Conservation (phyloP, 2,113 vertebrate genomes). For the Phrynosoma blainvillii region DNA sequence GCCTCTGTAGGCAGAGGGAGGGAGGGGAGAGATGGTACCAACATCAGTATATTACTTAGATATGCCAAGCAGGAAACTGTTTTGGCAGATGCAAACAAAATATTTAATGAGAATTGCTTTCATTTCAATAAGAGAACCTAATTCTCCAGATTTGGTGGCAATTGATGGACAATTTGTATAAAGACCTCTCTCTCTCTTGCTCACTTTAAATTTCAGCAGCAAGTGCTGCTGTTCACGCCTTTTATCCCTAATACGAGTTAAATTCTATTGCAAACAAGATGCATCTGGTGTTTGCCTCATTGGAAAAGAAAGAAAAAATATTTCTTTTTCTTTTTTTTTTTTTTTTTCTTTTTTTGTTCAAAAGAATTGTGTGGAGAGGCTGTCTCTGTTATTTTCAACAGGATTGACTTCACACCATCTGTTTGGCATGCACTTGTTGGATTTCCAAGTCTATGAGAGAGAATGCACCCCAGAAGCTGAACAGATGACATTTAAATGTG, state of each 20-base stretch:
- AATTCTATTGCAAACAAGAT: constrained; percentile 78
- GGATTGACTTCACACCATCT: constrained; percentile 79
- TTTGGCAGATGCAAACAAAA: background rate
- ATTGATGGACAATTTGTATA: constrained; percentile 11
- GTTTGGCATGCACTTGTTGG: constrained; percentile 63
- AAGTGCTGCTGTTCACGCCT: constrained; percentile 54
- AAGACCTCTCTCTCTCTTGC: background rate
- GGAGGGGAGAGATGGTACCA: too few species aligned
- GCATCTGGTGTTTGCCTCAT: constrained; percentile 72
- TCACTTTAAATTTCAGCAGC: constrained; percentile 34
- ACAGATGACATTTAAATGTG: constrained; percentile 65
- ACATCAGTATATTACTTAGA: background rate
- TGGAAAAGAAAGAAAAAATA: constrained; percentile 42
- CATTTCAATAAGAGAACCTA: constrained; percentile 3
- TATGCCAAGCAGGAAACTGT: background rate
- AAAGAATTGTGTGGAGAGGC: constrained; percentile 77
- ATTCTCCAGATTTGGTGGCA: constrained; percentile 5
- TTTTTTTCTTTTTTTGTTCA: constrained; percentile 69
- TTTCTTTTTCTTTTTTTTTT: too few species aligned
- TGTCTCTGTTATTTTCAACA: constrained; percentile 81
- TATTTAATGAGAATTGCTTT: constrained; percentile 19
- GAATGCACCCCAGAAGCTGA: constrained; percentile 53
- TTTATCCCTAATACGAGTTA: constrained; percentile 72
- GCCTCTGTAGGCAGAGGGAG: background rate
- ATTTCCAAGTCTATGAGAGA: constrained; percentile 22